These are phyloP conservation scores for Aphaenogaster ashmeadi DNA, from an alignment of 1,140 invertebrate species.

Conservation along the genomic window DNA sequence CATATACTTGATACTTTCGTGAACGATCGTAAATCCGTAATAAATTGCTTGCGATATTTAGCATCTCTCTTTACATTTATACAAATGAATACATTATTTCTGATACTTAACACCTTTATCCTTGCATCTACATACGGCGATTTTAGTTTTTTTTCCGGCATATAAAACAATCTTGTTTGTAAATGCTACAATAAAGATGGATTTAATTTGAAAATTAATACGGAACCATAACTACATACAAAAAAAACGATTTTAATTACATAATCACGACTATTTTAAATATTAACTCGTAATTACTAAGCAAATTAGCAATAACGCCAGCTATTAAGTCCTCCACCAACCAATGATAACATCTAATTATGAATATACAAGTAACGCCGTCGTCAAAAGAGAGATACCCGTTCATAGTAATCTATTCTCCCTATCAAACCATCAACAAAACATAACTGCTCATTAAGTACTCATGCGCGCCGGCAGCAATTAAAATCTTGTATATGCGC, in stretches of 20 bases:
- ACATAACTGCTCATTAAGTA: constrained; percentile 76
- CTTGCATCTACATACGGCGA: neutral
- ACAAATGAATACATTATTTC: neutral
- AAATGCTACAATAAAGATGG: neutral
- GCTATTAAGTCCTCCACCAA: constrained; percentile 46
- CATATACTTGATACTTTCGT: neutral
- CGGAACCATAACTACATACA: neutral
- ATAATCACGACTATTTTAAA: constrained; percentile 40
- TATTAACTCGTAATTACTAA: constrained; percentile 44
- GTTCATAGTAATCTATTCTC: constrained; percentile 51
- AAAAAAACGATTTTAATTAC: constrained; percentile 41
- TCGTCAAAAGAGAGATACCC: constrained; percentile 37
- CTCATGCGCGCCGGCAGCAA: constrained; percentile 67
- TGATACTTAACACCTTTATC: neutral
- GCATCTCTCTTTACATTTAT: neutral
- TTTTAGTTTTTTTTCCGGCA: neutral
- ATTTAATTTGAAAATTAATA: constrained; percentile 16
- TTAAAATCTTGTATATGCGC: constrained; percentile 73
- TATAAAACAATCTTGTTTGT: neutral
- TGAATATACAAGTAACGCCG: constrained; percentile 55
- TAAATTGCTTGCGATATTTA: constrained; percentile 12
- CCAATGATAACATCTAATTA: constrained; percentile 59
- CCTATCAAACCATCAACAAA: constrained; percentile 65
- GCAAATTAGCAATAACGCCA: constrained; percentile 49
- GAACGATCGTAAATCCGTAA: constrained; percentile 1